Evolutionary conservation across 2,113 vertebrate genomes (phyloP).

Genomic region (Ceyx cyanopectus): DNA sequence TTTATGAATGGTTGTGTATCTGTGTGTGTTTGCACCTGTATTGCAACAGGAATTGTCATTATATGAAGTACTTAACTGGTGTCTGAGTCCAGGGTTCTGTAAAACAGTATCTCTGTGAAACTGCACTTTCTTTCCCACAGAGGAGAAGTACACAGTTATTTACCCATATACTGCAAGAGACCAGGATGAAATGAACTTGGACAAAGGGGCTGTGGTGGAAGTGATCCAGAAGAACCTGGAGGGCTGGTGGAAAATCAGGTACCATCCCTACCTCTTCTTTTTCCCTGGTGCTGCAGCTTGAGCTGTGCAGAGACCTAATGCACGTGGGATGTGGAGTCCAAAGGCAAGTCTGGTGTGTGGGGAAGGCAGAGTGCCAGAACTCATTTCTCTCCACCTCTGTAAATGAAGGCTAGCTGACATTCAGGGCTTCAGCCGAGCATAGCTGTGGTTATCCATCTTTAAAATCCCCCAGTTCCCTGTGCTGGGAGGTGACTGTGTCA

Average conservation of each 20-base stretch:
- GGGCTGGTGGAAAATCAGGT: constrained; percentile 99
- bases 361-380: not conserved
- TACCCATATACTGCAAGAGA: constrained; percentile 93
- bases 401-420: not conserved
- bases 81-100: not conserved
- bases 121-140: constrained; percentile 71
- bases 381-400: not conserved
- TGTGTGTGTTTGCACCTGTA: not conserved
- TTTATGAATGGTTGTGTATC: not conserved
- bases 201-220: constrained; percentile 91
- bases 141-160: constrained; percentile 94
- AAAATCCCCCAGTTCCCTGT: not conserved
- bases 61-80: not conserved
- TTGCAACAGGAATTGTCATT: not conserved
- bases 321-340: rapidly evolving
- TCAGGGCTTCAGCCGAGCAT: not conserved
- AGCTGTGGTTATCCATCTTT: not conserved
- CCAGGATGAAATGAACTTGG: constrained; percentile 95
- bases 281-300: not conserved
- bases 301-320: not conserved
- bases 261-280: not conserved
- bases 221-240: constrained; percentile 98
- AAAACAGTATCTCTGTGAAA: not conserved
- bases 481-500: not conserved
- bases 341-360: no score